Evolutionary conservation across 2,113 vertebrate genomes (phyloP).

Genomic region (Neotoma lepida): DNA sequence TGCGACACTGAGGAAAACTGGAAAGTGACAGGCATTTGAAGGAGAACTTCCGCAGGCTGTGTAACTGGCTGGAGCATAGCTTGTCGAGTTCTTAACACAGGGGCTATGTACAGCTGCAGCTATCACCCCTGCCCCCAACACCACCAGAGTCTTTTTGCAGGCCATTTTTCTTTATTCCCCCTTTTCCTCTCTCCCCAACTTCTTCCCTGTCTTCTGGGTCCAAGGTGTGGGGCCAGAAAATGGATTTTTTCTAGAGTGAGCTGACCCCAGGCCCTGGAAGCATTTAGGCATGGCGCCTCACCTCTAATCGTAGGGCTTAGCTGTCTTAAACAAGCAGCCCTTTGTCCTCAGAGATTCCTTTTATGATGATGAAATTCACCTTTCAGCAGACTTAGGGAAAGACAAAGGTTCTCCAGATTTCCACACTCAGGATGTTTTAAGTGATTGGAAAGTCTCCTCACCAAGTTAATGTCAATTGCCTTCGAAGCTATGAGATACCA

Average conservation of each 20-base stretch:
- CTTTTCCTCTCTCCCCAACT: not conserved
- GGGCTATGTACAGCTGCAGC: conserved; percentile 57
- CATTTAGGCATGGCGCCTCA: conserved; percentile 67
- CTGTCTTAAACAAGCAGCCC: conserved; percentile 72
- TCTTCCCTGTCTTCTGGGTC: conserved; percentile 44
- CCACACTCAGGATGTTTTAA: conserved; percentile 46
- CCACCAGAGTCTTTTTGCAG: conserved; percentile 37
- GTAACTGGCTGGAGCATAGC: conserved; percentile 9
- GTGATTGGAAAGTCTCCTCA: not conserved
- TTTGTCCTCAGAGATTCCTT: conserved; percentile 73
- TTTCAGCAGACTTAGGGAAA: conserved; percentile 67
- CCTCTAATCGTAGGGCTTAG: conserved; percentile 61
- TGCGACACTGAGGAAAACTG: not conserved
- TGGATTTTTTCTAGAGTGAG: conserved; percentile 62
- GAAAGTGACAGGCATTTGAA: not conserved
- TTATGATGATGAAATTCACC: conserved; percentile 62
- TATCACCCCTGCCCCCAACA: not conserved
- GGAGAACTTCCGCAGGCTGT: not conserved
- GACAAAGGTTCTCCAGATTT: conserved; percentile 59
- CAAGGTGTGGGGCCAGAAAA: conserved; percentile 58
- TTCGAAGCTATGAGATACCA: not conserved
- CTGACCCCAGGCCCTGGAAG: conserved; percentile 73
- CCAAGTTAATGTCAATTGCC: conserved; percentile 36
- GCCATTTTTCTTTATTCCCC: conserved; percentile 6
- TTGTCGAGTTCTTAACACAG: conserved; percentile 56